Conservation (phyloP, 2,797 vertebrate genomes). For the Spinibarbus caldwelli region DNA sequence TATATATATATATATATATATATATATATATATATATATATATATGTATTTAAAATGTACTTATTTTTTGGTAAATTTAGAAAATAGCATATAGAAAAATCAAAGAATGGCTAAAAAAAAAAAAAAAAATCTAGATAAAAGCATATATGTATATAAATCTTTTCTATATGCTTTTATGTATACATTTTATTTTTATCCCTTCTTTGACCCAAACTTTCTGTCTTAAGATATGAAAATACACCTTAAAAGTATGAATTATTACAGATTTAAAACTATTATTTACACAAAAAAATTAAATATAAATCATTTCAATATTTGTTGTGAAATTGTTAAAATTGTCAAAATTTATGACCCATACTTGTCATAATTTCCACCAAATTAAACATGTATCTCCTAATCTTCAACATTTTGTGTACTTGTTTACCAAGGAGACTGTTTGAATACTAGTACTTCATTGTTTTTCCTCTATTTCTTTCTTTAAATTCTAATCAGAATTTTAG, state of each 20-base stretch:
- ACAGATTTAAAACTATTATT: background rate
- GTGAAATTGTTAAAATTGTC: background rate
- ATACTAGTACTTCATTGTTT: background rate
- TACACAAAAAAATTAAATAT: background rate
- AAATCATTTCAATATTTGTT: background rate
- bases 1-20: too few species aligned
- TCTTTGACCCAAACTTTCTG: background rate
- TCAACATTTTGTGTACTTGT: background rate
- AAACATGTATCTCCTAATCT: background rate
- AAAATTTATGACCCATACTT: background rate
- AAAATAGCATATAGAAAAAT: too few species aligned
- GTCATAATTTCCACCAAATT: background rate
- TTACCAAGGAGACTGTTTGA: background rate
- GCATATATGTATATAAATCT: too few species aligned
- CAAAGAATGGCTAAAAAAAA: too few species aligned
- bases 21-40: too few species aligned
- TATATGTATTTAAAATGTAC: too few species aligned
- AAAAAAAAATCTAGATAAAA: too few species aligned
- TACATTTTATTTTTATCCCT: too few species aligned
- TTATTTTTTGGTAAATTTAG: too few species aligned
- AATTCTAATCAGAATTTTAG: background rate
- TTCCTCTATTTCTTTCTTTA: too few species aligned
- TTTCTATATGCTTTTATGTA: too few species aligned
- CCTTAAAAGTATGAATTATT: background rate
- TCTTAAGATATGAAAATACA: background rate